Evolutionary conservation across 2,113 vertebrate species (phyloP).

Genomic region (Dromiciops gliroides): DNA sequence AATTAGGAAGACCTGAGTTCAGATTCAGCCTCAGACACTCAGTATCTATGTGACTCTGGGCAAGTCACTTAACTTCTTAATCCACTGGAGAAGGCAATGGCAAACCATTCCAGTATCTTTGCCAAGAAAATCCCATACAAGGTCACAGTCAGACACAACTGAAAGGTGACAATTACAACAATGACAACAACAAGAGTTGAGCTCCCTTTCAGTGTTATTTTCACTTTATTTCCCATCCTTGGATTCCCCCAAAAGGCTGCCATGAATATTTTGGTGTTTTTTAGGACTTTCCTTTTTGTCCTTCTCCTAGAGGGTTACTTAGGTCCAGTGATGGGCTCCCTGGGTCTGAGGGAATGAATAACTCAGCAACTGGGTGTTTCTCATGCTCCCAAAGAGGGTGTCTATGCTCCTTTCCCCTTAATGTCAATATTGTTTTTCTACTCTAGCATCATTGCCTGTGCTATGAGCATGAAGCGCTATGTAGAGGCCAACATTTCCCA

Average conservation of each 20-base stretch:
- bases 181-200: no score
- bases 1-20: background rate
- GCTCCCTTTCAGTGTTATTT: background rate
- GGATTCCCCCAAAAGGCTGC: background rate
- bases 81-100: background rate
- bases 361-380: background rate
- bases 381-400: background rate
- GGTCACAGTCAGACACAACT: background rate
- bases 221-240: background rate
- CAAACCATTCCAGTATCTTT: background rate
- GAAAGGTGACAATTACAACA: no score
- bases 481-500: conserved; percentile 90
- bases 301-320: background rate
- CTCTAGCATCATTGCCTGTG: conserved; percentile 87
- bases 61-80: no score
- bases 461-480: conserved; percentile 90
- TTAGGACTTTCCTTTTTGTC: background rate
- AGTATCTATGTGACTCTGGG: background rate
- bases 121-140: background rate
- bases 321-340: background rate
- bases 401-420: background rate
- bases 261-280: background rate
- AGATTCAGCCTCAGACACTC: background rate
- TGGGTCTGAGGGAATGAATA: background rate
- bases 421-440: background rate